Evolutionary conservation across 2,888 invertebrate genomes (phyloP), one percentile per base, ranked within the genome.

Genomic region (Parelbella ahira): DNA sequence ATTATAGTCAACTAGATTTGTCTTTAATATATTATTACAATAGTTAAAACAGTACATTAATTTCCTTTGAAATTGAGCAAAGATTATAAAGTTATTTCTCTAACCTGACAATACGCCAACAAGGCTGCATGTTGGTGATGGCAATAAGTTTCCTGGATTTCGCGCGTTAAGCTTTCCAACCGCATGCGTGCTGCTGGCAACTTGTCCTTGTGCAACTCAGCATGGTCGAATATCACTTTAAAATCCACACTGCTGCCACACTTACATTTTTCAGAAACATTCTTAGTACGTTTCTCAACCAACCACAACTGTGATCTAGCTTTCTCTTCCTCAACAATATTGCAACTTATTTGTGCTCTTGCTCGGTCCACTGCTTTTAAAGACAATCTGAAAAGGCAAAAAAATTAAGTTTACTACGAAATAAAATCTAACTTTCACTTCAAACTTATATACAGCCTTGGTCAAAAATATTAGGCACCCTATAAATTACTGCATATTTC

Each of bases 81-180:
- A 12, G 8, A 4, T n/a, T 2, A 13, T 6, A 2, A 28, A 7
- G 6, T 20, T 5, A 10, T 10, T 15, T 3, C 6, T 21, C 27
- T 28, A 49, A 84, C 86, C 74, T 84, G 81, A 58, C 63, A 80
- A 57, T 81, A 67, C 1, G 84, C 69, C 47, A 82, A 56, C 18
- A 83, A 44, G 0, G 79, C 79, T 0, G 68, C 61, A 51, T 83
- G 80, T 44, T 81, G 80, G 47, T 86, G 69, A 53, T 82, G 80
- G 33, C 83, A 83, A 47, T 80, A 86, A 0, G 79, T 75, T 10
- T 84, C 80, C 52, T 80, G 77, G 0, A 81, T 63, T 42, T 84
- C 79, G 18, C 64, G 60, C 25, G 79, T 45, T 4, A 86, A 46
- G 0, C 60, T 58, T 38, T 83, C 74, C n/a, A 84, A 47, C 27